Percentiles rank a stretch among this genome's conserved stretches.
Evolutionary conservation across 2,113 vertebrate genomes (phyloP).

Genomic region (Lasiurus cinereus): DNA sequence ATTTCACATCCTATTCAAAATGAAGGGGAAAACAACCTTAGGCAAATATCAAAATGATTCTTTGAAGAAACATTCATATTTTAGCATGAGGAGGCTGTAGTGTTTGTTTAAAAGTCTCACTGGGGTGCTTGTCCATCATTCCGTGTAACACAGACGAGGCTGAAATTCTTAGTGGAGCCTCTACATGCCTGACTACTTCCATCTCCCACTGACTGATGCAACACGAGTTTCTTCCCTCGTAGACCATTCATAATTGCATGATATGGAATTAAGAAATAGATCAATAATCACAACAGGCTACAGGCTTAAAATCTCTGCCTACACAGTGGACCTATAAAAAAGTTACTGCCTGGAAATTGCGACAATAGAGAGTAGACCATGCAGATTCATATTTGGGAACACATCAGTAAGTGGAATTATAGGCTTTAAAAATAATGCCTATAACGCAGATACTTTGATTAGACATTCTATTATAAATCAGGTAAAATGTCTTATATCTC

Average conservation of each 20-base stretch:
- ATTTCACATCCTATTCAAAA: background rate
- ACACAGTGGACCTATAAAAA: constrained; percentile 34
- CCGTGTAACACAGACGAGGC: constrained; percentile 29
- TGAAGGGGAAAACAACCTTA: constrained; percentile 58
- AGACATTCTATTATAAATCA: background rate
- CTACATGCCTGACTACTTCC: constrained; percentile 60
- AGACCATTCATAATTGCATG: constrained; percentile 78
- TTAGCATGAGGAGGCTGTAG: constrained; percentile 25
- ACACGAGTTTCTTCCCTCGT: background rate
- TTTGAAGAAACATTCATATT: constrained; percentile 68
- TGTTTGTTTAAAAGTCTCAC: constrained; percentile 65
- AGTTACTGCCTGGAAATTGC: constrained; percentile 15
- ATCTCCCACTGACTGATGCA: constrained; percentile 27
- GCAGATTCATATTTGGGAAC: background rate
- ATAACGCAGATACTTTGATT: background rate
- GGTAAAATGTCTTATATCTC: background rate
- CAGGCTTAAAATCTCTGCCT: constrained; percentile 57
- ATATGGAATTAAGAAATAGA: constrained; percentile 84
- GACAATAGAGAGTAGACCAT: background rate
- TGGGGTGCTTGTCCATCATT: constrained; percentile 44
- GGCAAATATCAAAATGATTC: background rate
- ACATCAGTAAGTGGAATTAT: background rate
- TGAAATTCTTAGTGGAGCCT: background rate
- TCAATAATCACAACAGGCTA: constrained; percentile 80
- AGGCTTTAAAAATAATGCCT: constrained; percentile 8